Evolutionary conservation across 2,797 vertebrate species (phyloP), one percentile per base, ranked within the genome.

Genomic region (Acestrorhynchus altus): DNA sequence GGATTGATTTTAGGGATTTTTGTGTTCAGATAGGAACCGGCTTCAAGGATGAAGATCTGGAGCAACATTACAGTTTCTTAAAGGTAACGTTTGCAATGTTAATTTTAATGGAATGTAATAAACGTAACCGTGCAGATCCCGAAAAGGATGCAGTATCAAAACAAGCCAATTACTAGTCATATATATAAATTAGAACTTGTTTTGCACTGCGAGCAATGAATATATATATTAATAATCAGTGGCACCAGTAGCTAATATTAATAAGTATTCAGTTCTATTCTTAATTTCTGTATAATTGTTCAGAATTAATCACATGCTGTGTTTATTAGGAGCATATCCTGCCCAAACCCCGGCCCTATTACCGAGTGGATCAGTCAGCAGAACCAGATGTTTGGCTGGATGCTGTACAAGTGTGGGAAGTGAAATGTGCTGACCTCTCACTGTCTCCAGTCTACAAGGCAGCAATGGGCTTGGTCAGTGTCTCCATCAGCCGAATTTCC

Each of bases 371-470:
- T 26, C 94, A 92, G 1, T 92, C 93, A 0, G 85, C 90, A 0
- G 93, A 95, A 84, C 96, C 96, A 0, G 96, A 97, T 69, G 91
- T 95, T 76, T 98, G 96, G 96, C 88, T 98, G 68, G 95, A 96
- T 1, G 94, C 95, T 0, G 87, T 93, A 1, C 90, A 95, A 26
- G 96, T 97, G 5, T 98, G 96, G 96, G 96, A 98, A 81, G 96
- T 98, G 82, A 96, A 96, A 88, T 98, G 96, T 0, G 95, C 95
- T 0, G 96, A 98, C 82, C 92, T 97, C 28, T 97, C 96, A 0
- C 90, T 98, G 79, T 98, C 96, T 0, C 96, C 96, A 0, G 83
- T 96, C 84, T 95, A 98, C 90, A 96, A 96, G 11, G 96, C 96
- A 0, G 96, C 94, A 52, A 92, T 94, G 81, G 95, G 96, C 87